Base-by-base conservation (phyloP, 2,888 invertebrate genomes). In the Drosophila paramelanica region DNA sequence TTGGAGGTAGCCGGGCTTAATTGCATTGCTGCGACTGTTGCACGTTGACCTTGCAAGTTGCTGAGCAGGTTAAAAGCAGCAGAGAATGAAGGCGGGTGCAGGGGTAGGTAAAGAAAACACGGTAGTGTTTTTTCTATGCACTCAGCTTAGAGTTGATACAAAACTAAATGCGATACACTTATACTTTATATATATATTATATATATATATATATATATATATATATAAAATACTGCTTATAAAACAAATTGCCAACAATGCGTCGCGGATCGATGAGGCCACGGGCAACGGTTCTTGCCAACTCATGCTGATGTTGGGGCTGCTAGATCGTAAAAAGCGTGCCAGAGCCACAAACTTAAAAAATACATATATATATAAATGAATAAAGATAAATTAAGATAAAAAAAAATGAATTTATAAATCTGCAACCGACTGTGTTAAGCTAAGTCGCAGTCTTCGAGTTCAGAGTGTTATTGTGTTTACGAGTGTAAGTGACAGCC, bases 41-140 rank as follows among this genome's bases (percentile, higher is more conserved):
- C 71, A 70, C 57, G 60, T 73, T 74, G 78, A 81, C 81, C 84
- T 81, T 81, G 78, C 49, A 43, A 71, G 55, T 67, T 79, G 79
- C 74, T 81, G 70, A 84, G 46, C 78, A 46, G 66, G 67, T 67
- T 71, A 55, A 77, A 73, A 60, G 46, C 60, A 47, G 47, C 47
- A 33, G 27, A 31, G 8, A 8, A 8, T 8, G 33, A 3, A 11
- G 11, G 33, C 2, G 33, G 11, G 33, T 10, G 11, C 10, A 11
- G 33, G 11, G 31, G 20, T 3, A 20, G 20, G 20, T 20, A 20
- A 20, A 62, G 51, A 62, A 62, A 25, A 66, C 38, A 64, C 23
- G n/a, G 17, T 52, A 64, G 58, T 55, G 60, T 76, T 79, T 76
- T 79, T 82, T 79, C 79, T 73, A 71, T 61, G 67, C 59, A 46